Evolutionary conservation across 2,113 vertebrate species (phyloP), one percentile per base, ranked within the genome.

Genomic region (Corythornis vintsioides): DNA sequence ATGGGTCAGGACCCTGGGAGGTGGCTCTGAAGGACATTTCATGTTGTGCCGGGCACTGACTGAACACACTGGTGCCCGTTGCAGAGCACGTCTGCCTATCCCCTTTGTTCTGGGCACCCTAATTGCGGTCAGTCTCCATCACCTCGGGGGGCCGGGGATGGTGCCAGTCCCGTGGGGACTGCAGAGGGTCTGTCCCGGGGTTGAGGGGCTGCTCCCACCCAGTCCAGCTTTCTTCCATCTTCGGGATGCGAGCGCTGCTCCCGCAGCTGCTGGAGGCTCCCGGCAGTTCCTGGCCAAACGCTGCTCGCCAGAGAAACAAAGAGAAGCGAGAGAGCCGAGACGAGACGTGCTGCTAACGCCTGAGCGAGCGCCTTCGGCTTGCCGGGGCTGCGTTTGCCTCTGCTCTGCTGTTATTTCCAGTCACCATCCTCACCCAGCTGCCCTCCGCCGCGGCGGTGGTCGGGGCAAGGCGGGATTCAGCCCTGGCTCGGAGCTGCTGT

Each of bases 81-180:
- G 19, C 72, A 61, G 71, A 31, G 52, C 70, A 48, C 21, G 24
- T 29, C 19, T 12, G 22, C 14, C 50, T 21, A 31, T 35, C 9
- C 25, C 59, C 24, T 81, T 60, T 48, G 22, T 25, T 56, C 79
- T 29, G 31, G 7, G 26, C 48, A 17, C 53, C 59, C 59, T 29
- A 7, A 47, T 21, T 22, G 40, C 52, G 21, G 0, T 6, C 6
- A 19, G 45, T 18, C 15, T 67, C 52, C 79, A 4, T 65, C 31
- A 1, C 31, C 16, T 10, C 0, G 0, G 2, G 19, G 1, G 7
- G 13, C 55, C 3, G 5, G 60, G 40, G 42, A 15, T 0, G 2
- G 26, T 45, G 38, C 18, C 0, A 2, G 26, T 78, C 38, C 48
- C 11, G 3, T 19, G 24, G 67, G 9, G 13, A 25, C 63, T 3